Percentiles rank a stretch among this genome's conserved stretches.
These are phyloP conservation scores for Cylas formicarius DNA, from an alignment of 1,140 invertebrate species.

Conservation along the genomic window DNA sequence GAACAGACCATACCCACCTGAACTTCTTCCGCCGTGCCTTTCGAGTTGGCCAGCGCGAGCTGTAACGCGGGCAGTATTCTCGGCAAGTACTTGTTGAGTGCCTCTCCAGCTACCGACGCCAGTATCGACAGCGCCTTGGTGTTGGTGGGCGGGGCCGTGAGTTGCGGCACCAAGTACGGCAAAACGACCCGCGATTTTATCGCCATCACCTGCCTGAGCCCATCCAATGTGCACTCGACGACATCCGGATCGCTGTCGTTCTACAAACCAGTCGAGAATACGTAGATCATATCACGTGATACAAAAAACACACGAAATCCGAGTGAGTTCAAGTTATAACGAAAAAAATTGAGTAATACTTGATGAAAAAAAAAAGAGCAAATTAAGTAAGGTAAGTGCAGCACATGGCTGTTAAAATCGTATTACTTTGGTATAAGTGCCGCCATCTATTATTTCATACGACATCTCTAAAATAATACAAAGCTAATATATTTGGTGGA, in stretches of 20 bases:
- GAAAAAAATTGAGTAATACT: no score
- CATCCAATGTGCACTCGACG: conserved; percentile 85
- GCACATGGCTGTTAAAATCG: no score
- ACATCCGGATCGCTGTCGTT: conserved; percentile 65
- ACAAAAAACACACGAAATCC: no score
- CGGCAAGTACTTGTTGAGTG: conserved; percentile 82
- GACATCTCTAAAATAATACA: no score
- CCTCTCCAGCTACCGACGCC: conserved; percentile 87
- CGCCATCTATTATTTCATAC: no score
- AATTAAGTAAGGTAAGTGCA: no score
- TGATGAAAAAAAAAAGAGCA: no score
- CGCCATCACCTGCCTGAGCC: conserved; percentile 91
- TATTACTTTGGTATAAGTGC: no score
- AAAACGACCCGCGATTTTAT: conserved; percentile 92
- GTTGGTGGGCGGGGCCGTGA: conserved; percentile 81
- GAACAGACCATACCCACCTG: no score
- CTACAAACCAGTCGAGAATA: conserved; percentile 43
- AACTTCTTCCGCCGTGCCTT: conserved; percentile 62
- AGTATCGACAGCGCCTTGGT: conserved; percentile 88
- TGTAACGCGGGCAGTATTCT: conserved; percentile 89
- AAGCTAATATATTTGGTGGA: no score
- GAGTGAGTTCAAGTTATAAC: no score
- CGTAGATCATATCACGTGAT: no score
- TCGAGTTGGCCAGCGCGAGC: conserved; percentile 61
- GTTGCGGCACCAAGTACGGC: conserved; percentile 91